Percentiles rank a stretch among this genome's conserved stretches.
These are phyloP conservation scores for Phoxinus dragarum DNA, from an alignment of 2,797 vertebrate species.

Conservation along the genomic window DNA sequence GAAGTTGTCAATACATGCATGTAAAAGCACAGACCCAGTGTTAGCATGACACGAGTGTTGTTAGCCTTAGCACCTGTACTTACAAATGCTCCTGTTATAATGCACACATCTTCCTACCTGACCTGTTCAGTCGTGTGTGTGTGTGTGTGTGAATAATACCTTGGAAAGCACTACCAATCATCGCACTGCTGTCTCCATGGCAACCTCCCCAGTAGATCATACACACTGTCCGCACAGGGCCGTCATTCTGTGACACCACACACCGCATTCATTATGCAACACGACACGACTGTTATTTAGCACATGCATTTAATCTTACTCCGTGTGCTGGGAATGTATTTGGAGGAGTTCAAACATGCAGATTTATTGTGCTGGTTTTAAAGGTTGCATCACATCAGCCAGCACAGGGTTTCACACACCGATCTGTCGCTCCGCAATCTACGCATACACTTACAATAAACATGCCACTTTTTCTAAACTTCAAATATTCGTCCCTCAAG, in stretches of 20 bases:
- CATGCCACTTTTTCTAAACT: background rate
- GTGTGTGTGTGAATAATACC: slow-evolving; percentile 73
- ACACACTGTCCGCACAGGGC: slow-evolving; percentile 85
- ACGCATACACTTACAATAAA: too few species aligned
- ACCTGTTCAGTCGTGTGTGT: slow-evolving; percentile 54
- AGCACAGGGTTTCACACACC: background rate
- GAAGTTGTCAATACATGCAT: background rate
- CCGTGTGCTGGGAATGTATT: slow-evolving; percentile 24
- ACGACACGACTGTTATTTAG: background rate
- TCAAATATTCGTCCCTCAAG: background rate
- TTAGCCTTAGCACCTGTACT: slow-evolving; percentile 2
- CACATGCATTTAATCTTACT: background rate
- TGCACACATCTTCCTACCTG: slow-evolving; percentile 34
- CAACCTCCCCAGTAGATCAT: slow-evolving; percentile 91
- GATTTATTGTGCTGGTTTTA: too few species aligned
- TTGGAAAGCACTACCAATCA: slow-evolving; percentile 87
- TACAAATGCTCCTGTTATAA: slow-evolving; percentile 25
- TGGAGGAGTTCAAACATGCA: slow-evolving; percentile 60
- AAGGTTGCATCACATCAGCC: background rate
- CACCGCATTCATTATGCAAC: slow-evolving; percentile 11
- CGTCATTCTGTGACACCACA: slow-evolving; percentile 72
- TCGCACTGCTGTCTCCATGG: slow-evolving; percentile 89
- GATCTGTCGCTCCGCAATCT: background rate
- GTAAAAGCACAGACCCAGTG: slow-evolving; percentile 5
- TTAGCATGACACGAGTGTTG: slow-evolving; percentile 34